Conservation (phyloP, 2,888 invertebrate species). For the Andrena bicolor region DNA sequence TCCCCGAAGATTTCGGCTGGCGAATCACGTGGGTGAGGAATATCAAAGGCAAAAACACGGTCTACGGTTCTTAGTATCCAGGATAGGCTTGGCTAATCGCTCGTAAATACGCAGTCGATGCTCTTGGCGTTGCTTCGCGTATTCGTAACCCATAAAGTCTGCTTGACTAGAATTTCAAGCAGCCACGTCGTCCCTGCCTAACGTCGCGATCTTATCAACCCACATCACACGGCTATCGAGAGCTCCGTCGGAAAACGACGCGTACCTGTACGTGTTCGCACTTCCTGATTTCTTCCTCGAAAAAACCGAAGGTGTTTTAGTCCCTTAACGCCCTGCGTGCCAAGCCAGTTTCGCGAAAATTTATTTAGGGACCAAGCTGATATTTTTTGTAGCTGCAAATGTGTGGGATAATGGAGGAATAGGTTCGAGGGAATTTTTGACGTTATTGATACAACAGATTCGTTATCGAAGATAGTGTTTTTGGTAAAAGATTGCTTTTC, state of each 20-base stretch:
- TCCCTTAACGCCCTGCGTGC: background rate
- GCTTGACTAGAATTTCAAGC: slow-evolving; percentile 74
- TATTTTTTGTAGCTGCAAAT: no score
- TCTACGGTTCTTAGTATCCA: slow-evolving; percentile 55
- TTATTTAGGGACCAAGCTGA: background rate
- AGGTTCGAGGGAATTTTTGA: no score
- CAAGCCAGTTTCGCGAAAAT: background rate
- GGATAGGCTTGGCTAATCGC: slow-evolving; percentile 64
- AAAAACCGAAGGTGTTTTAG: background rate
- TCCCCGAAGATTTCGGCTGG: slow-evolving; percentile 41
- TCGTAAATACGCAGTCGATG: slow-evolving; percentile 70
- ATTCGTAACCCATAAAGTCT: slow-evolving; percentile 72
- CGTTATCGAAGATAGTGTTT: no score
- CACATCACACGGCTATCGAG: slow-evolving; percentile 39
- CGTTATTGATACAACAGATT: no score
- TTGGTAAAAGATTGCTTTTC: no score
- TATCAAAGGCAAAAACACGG: slow-evolving; percentile 29
- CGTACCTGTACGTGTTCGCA: slow-evolving; percentile 45
- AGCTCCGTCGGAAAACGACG: slow-evolving; percentile 30
- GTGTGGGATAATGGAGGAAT: no score
- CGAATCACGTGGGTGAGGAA: slow-evolving; percentile 35
- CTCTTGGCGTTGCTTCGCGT: slow-evolving; percentile 49
- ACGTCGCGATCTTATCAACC: slow-evolving; percentile 69
- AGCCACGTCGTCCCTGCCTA: slow-evolving; percentile 52
- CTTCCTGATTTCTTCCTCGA: slow-evolving; percentile 20